Evolutionary conservation across 1,140 invertebrate species (phyloP).

Genomic region (Helicoverpa zea): DNA sequence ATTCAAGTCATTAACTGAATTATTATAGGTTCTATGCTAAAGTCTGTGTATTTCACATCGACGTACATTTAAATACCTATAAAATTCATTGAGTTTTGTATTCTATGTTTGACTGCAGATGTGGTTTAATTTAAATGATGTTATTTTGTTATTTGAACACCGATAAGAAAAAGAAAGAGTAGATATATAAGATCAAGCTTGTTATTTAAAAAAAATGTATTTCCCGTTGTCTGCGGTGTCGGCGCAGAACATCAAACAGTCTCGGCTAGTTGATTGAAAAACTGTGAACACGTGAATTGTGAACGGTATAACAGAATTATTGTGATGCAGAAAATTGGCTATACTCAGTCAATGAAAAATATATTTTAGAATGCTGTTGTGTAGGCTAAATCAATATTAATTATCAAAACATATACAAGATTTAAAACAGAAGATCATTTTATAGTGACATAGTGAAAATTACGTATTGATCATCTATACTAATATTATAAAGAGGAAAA

Average conservation of each 20-base stretch:
- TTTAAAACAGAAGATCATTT: no score
- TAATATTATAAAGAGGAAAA: no score
- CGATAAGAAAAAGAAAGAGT: no score
- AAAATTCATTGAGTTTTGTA: not conserved
- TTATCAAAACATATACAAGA: no score
- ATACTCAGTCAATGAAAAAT: no score
- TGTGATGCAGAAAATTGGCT: not conserved
- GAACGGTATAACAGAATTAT: not conserved
- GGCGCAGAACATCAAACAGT: conserved; percentile 7
- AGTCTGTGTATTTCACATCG: not conserved
- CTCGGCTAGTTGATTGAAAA: not conserved
- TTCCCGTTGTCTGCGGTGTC: not conserved
- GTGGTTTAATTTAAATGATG: no score
- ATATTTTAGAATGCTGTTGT: not conserved
- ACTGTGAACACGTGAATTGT: not conserved
- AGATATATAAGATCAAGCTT: no score
- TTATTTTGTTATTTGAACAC: no score
- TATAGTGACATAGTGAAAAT: no score
- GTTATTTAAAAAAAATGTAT: no score
- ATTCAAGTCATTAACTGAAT: conserved; percentile 1
- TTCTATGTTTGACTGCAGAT: no score
- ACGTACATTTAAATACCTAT: not conserved
- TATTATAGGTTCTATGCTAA: not conserved
- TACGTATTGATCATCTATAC: no score
- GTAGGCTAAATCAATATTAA: not conserved